A percentile compares a stretch with the other conserved stretches of the same genome.
Conservation (phyloP, 2,888 invertebrate genomes). For the Glaucopsyche alexis region DNA sequence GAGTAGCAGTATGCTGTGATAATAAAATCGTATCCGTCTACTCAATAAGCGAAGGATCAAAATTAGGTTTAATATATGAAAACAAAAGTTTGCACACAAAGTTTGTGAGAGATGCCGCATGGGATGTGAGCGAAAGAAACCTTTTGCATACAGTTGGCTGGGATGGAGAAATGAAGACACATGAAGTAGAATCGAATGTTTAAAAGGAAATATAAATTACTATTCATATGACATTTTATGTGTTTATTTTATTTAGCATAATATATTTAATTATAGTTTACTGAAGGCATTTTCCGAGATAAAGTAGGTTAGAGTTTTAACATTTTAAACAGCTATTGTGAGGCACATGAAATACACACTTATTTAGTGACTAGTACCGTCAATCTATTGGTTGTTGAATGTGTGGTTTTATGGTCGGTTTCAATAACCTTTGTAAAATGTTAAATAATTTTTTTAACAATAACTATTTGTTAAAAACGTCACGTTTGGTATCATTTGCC, state of each 20-base stretch:
- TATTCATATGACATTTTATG: background rate
- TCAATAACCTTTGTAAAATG: too few relatives aligned
- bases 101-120: constrained; percentile 77
- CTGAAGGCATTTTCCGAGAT: background rate
- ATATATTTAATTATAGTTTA: background rate
- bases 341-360: too few relatives aligned
- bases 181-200: constrained; percentile 44
- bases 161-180: constrained; percentile 73
- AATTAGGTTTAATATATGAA: constrained; percentile 53
- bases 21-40: constrained; percentile 67
- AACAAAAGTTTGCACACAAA: constrained; percentile 64
- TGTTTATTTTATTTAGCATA: background rate
- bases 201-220: constrained; percentile 16
- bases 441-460: too few relatives aligned
- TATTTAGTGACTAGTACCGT: too few relatives aligned
- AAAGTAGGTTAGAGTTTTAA: too few relatives aligned
- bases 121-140: constrained; percentile 61
- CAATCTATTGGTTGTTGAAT: too few relatives aligned
- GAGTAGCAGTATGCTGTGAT: constrained; percentile 69
- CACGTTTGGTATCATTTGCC: too few relatives aligned
- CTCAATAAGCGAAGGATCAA: constrained; percentile 47
- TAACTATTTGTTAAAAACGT: too few relatives aligned
- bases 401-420: too few relatives aligned
- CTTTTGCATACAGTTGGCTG: constrained; percentile 79
- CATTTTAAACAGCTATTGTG: too few relatives aligned